phyloP scores from a whole-genome alignment of 2,113 vertebrate species.

The Acrocephalus kingi region DNA sequence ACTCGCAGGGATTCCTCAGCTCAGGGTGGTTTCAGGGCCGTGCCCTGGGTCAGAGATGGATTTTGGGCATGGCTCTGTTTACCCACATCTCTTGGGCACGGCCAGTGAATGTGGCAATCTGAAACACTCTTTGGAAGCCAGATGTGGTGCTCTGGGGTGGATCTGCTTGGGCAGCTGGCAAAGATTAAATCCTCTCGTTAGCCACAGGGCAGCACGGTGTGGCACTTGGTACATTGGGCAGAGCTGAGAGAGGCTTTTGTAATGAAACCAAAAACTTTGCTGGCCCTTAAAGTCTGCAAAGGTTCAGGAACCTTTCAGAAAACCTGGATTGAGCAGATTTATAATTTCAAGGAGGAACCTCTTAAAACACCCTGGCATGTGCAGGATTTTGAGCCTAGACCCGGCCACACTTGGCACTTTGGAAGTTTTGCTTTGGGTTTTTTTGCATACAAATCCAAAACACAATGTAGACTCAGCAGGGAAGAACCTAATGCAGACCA shows the following conservation, averaged over 20 bases:
- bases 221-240: constrained; percentile 2
- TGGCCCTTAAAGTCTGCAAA: not conserved
- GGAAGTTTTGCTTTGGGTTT: constrained; percentile 39
- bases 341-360: constrained; percentile 2
- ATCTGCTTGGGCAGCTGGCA: not conserved
- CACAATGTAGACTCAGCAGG: constrained; percentile 57
- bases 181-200: not conserved
- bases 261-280: not conserved
- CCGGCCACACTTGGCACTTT: not conserved
- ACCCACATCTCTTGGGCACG: not conserved
- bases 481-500: constrained; percentile 52
- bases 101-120: not conserved
- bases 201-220: not conserved
- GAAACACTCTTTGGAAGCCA: not conserved
- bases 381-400: not conserved
- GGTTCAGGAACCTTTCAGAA: constrained; percentile 23
- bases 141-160: not conserved
- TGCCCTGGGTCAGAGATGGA: not conserved
- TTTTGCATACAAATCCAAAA: constrained; percentile 58
- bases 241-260: constrained; percentile 20
- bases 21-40: accelerated
- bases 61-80: not conserved
- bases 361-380: not conserved
- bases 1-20: not conserved
- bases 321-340: not conserved